These are phyloP conservation scores for Peromyscus attwateri DNA, from an alignment of 2,797 vertebrate genomes.

Conservation along the genomic window DNA sequence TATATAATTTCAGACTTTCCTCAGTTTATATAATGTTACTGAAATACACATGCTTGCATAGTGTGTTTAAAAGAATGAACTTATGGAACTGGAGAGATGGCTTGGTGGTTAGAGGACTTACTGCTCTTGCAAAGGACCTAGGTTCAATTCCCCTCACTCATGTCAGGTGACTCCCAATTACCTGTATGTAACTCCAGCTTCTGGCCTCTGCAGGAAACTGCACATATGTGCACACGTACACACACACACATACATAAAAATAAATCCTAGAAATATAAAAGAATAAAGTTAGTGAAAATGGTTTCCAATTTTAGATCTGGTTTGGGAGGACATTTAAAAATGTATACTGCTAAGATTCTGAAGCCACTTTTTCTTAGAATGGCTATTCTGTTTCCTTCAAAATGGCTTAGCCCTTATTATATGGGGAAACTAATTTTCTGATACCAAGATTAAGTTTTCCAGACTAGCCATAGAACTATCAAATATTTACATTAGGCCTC, in stretches of 20 bases:
- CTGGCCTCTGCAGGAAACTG: neutral
- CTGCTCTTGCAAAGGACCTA: neutral
- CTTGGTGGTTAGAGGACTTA: neutral
- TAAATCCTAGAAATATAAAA: neutral
- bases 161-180: neutral
- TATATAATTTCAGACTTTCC: neutral
- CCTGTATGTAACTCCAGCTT: neutral
- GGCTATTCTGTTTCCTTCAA: neutral
- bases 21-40: neutral
- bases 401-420: neutral
- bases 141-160: neutral
- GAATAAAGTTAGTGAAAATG: neutral
- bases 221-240: neutral
- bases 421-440: neutral
- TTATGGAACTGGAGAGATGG: neutral
- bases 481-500: neutral
- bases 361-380: neutral
- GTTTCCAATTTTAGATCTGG: neutral
- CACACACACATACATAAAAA: neutral
- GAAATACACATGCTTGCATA: neutral
- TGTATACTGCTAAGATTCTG: neutral
- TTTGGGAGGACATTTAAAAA: conserved; percentile 22
- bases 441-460: neutral
- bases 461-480: neutral
- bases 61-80: conserved; percentile 9